Percentiles rank a stretch among this genome's conserved stretches.
These are phyloP conservation scores for Aphelinus certus DNA, from an alignment of 1,140 invertebrate genomes.

Conservation along the genomic window DNA sequence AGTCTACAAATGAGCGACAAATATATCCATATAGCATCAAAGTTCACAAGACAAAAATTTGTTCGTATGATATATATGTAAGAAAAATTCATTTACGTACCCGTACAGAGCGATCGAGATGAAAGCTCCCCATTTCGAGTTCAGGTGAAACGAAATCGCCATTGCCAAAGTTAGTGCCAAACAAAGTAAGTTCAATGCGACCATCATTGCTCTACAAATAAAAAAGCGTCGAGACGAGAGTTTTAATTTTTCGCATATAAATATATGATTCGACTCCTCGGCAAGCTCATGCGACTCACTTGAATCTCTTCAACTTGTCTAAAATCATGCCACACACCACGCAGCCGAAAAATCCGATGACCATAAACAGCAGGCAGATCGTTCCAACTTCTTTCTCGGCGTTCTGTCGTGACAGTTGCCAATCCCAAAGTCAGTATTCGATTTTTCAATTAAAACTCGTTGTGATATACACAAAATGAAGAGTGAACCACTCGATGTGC, in stretches of 20 bases:
- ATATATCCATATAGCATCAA: too few species aligned
- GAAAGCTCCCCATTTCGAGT: slow-evolving; percentile 46
- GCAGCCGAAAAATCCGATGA: slow-evolving; percentile 72
- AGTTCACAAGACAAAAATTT: too few species aligned
- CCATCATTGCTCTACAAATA: slow-evolving; percentile 69
- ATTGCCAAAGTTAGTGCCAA: slow-evolving; percentile 54
- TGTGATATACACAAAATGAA: too few species aligned
- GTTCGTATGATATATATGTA: not conserved
- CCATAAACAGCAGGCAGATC: slow-evolving; percentile 73
- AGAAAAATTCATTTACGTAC: slow-evolving; percentile 25
- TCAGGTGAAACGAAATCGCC: slow-evolving; percentile 67
- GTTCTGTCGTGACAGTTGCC: slow-evolving; percentile 41
- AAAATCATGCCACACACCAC: slow-evolving; percentile 71
- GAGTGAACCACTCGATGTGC: too few species aligned
- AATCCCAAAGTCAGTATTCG: too few species aligned
- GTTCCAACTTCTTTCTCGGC: slow-evolving; percentile 66
- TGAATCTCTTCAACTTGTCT: slow-evolving; percentile 60
- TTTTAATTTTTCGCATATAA: too few species aligned
- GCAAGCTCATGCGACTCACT: slow-evolving; percentile 32
- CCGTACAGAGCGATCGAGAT: slow-evolving; percentile 41
- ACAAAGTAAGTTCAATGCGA: slow-evolving; percentile 43
- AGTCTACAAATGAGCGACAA: slow-evolving; percentile 60
- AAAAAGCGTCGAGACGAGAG: not conserved
- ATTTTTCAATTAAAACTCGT: too few species aligned
- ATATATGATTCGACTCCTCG: too few species aligned